These are phyloP conservation scores for Todiramphus saurophagus DNA, from an alignment of 2,113 vertebrate genomes.

Conservation along the genomic window DNA sequence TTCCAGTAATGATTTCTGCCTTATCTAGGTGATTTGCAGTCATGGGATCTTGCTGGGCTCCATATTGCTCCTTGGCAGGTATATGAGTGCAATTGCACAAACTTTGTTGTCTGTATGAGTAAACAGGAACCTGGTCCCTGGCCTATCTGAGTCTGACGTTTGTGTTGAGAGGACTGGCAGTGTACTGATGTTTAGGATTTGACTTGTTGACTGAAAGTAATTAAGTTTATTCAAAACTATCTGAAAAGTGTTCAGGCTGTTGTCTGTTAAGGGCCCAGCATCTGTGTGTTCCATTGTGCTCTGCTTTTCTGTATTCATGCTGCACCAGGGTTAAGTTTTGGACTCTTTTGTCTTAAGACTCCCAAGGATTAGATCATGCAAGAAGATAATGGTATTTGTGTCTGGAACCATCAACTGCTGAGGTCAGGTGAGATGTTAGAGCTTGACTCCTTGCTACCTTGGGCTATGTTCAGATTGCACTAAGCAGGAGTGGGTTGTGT, in stretches of 20 bases:
- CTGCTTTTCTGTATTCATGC: not conserved
- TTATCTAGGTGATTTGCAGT: not conserved
- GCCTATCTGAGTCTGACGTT: not conserved
- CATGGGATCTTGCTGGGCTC: not conserved
- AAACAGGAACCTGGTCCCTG: constrained; percentile 23
- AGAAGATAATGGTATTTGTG: not conserved
- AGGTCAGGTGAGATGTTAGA: not conserved
- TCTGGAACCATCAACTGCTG: not conserved
- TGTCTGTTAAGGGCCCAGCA: not conserved
- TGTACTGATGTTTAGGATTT: not conserved
- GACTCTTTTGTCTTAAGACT: not conserved
- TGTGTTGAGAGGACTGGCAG: not conserved
- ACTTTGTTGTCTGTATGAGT: not conserved
- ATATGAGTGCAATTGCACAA: not conserved
- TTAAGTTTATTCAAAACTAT: not conserved
- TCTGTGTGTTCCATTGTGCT: not conserved
- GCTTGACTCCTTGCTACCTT: not conserved
- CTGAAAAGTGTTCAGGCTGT: not conserved
- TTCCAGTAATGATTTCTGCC: not conserved
- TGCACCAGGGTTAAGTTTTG: not conserved
- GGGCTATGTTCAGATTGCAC: not conserved
- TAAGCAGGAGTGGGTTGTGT: not conserved
- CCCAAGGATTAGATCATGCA: not conserved
- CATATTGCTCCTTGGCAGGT: not conserved
- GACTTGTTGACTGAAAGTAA: not conserved